Conservation (phyloP, 64 coral and sea anemone genomes). For the Montipora foliosa region DNA sequence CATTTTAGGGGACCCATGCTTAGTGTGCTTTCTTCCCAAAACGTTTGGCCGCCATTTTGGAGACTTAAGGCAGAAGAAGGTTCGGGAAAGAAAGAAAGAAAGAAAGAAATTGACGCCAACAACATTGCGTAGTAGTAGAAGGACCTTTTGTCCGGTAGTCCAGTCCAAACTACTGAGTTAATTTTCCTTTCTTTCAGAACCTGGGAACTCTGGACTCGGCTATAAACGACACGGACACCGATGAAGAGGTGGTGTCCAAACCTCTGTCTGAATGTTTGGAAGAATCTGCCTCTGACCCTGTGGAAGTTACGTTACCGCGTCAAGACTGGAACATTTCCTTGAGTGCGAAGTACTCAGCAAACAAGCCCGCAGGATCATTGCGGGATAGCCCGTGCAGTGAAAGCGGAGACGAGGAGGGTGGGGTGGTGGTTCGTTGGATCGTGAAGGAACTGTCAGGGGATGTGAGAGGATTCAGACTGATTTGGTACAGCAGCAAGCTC, state of each 20-base stretch:
- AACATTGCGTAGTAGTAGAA: no score
- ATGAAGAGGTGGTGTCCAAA: conserved; percentile 60
- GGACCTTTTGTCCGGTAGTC: no score
- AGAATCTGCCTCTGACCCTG: conserved; percentile 70
- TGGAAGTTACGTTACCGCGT: conserved; percentile 75
- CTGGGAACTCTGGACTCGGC: not conserved
- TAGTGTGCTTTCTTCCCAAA: no score
- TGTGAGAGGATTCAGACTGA: conserved; percentile 46
- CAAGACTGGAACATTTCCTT: conserved; percentile 67
- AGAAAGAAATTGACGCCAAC: no score
- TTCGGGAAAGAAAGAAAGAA: no score
- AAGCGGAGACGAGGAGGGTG: conserved; percentile 56
- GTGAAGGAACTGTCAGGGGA: not conserved
- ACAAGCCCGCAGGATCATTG: conserved; percentile 24
- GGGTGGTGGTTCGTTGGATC: conserved; percentile 62
- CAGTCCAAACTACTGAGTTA: no score
- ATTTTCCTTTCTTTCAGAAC: not conserved
- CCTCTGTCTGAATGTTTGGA: conserved; percentile 52
- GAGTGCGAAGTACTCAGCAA: conserved; percentile 44
- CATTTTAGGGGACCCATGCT: no score
- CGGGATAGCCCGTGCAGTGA: conserved; percentile 29
- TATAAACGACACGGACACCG: conserved; percentile 48
- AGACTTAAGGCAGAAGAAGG: no score
- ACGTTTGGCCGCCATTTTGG: no score
- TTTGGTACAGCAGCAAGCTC: conserved; percentile 50